These are phyloP conservation scores for Morinoia aosen DNA, from an alignment of 2,888 invertebrate genomes.

Conservation along the genomic window DNA sequence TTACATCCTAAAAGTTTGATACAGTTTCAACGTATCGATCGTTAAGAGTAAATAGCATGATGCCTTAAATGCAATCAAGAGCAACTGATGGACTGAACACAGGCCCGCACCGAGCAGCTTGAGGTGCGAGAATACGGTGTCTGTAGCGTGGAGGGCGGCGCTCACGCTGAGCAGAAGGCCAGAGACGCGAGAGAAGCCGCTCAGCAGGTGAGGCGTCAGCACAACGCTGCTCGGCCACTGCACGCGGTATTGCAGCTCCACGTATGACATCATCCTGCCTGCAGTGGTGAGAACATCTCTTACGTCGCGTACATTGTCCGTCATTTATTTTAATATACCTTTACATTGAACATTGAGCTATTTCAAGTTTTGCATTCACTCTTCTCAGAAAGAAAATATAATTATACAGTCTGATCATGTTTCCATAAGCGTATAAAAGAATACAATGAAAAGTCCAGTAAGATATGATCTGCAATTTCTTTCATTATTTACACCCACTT, in stretches of 20 bases:
- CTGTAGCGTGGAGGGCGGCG: slow-evolving; percentile 33
- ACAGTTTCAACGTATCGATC: no score
- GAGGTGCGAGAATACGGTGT: slow-evolving; percentile 16
- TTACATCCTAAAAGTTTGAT: not conserved
- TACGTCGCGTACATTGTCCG: no score
- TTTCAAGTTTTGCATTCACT: not conserved
- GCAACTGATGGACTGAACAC: not conserved
- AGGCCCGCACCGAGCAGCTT: slow-evolving; percentile 23
- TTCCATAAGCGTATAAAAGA: not conserved
- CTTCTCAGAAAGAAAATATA: not conserved
- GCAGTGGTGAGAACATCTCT: not conserved
- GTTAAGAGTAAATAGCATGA: not conserved
- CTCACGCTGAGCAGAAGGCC: slow-evolving; percentile 11
- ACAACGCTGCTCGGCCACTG: slow-evolving; percentile 12
- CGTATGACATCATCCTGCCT: slow-evolving; percentile 33
- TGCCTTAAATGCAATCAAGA: not conserved
- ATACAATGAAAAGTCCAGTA: not conserved
- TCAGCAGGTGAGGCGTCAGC: not conserved
- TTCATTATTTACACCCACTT: not conserved
- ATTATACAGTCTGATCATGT: not conserved
- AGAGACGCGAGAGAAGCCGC: slow-evolving; percentile 25
- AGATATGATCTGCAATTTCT: not conserved
- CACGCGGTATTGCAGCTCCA: slow-evolving; percentile 46
- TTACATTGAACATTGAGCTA: not conserved
- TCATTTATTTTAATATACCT: not conserved